Conservation (phyloP, 2,797 vertebrate species). For the Sitta carolinensis region DNA sequence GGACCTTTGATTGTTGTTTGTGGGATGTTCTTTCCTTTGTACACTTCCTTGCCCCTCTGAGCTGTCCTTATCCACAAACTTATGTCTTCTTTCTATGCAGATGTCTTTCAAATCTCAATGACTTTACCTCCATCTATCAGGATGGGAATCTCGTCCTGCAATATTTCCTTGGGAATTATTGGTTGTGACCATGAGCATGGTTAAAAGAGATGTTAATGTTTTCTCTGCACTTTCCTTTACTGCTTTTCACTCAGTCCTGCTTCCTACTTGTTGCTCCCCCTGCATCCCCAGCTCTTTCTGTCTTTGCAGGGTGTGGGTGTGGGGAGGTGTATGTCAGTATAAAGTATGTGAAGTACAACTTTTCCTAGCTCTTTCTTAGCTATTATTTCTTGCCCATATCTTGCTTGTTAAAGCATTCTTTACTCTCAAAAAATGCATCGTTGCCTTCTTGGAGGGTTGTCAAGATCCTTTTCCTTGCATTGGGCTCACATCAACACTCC, state of each 20-base stretch:
- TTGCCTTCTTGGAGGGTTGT: neutral
- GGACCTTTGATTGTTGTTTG: neutral
- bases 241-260: neutral
- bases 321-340: neutral
- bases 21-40: neutral
- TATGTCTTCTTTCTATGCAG: neutral
- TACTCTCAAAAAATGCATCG: neutral
- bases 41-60: neutral
- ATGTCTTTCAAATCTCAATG: neutral
- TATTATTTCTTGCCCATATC: neutral
- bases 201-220: neutral
- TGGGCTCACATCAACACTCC: neutral
- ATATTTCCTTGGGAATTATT: neutral
- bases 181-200: neutral
- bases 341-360: neutral
- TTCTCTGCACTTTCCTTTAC: neutral
- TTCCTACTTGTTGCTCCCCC: neutral
- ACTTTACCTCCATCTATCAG: neutral
- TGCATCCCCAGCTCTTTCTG: neutral
- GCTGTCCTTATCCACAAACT: neutral
- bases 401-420: neutral
- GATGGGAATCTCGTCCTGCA: neutral
- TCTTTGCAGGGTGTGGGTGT: neutral
- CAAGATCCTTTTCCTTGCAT: neutral
- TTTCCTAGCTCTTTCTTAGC: neutral